Evolutionary conservation across 1,140 invertebrate species (phyloP).

Genomic region (Drosophila tsacasi): DNA sequence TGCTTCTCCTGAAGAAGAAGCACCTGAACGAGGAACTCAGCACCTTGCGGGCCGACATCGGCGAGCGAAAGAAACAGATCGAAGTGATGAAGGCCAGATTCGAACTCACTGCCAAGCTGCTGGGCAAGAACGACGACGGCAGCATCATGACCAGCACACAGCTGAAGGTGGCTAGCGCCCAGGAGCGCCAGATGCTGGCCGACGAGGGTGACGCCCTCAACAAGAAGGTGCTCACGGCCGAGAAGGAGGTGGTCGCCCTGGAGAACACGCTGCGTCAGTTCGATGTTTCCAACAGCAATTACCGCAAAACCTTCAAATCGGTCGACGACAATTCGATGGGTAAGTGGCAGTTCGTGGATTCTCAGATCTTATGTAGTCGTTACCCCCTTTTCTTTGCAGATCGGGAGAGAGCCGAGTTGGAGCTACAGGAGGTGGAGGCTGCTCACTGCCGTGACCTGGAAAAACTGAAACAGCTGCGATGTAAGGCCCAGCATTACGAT

Average conservation of each 20-base stretch:
- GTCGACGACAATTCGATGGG: constrained; percentile 53
- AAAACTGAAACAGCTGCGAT: constrained; percentile 69
- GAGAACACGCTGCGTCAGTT: constrained; percentile 90
- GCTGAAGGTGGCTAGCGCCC: constrained; percentile 88
- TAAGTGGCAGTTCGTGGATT: constrained; percentile 11
- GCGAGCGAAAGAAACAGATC: constrained; percentile 86
- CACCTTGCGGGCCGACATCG: constrained; percentile 86
- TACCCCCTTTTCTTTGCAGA: constrained; percentile 25
- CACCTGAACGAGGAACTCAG: constrained; percentile 86
- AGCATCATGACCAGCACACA: constrained; percentile 87
- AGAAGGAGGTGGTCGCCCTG: constrained; percentile 89
- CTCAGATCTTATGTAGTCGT: neutral
- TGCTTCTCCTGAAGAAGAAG: constrained; percentile 86
- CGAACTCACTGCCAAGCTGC: constrained; percentile 67
- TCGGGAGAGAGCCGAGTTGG: constrained; percentile 42
- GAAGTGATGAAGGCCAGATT: constrained; percentile 86
- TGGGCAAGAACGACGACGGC: constrained; percentile 87
- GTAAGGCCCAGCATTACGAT: constrained; percentile 56
- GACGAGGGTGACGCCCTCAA: constrained; percentile 89
- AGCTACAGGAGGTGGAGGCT: constrained; percentile 58
- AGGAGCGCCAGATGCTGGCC: constrained; percentile 88
- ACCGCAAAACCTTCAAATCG: constrained; percentile 86
- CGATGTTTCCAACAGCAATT: constrained; percentile 88
- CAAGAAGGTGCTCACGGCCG: constrained; percentile 88
- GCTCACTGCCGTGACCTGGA: constrained; percentile 54